phyloP scores from a whole-genome alignment of 2,888 invertebrate genomes.

The Bombylius discolor region DNA sequence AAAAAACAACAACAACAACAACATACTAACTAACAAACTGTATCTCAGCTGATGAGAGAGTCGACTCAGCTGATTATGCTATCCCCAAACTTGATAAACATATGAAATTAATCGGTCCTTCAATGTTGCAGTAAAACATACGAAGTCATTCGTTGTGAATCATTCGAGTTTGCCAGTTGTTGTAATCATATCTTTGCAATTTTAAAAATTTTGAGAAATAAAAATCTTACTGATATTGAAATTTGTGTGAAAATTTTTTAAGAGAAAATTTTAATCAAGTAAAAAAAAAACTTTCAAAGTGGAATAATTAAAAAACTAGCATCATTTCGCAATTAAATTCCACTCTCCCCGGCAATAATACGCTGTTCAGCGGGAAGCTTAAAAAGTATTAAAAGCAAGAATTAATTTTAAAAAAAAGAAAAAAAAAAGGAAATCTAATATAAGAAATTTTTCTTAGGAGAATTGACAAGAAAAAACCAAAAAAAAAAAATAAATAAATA shows the following conservation, averaged over 20 bases:
- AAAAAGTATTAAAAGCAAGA: no score
- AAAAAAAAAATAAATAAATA: no score
- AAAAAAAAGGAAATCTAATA: neutral
- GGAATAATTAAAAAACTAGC: neutral
- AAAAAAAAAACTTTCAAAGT: neutral
- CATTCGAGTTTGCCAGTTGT: slow-evolving; percentile 3
- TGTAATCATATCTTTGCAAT: neutral
- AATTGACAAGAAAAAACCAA: no score
- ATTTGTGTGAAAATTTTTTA: neutral
- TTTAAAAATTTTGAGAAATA: neutral
- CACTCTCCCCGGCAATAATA: neutral
- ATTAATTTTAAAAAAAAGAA: neutral
- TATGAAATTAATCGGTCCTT: slow-evolving; percentile 3
- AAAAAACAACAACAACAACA: no score
- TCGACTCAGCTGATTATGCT: slow-evolving; percentile 4
- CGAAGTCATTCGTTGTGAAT: slow-evolving; percentile 5
- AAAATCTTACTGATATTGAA: neutral
- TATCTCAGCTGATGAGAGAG: neutral
- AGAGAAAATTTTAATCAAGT: neutral
- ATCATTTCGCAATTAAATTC: neutral
- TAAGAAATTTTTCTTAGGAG: no score
- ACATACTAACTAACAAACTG: no score
- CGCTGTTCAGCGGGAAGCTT: neutral
- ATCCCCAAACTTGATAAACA: neutral
- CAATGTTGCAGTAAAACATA: neutral